Percentiles rank a stretch among this genome's conserved stretches.
Evolutionary conservation across 2,888 invertebrate genomes (phyloP).

Genomic region (Boloria euphrosyne): DNA sequence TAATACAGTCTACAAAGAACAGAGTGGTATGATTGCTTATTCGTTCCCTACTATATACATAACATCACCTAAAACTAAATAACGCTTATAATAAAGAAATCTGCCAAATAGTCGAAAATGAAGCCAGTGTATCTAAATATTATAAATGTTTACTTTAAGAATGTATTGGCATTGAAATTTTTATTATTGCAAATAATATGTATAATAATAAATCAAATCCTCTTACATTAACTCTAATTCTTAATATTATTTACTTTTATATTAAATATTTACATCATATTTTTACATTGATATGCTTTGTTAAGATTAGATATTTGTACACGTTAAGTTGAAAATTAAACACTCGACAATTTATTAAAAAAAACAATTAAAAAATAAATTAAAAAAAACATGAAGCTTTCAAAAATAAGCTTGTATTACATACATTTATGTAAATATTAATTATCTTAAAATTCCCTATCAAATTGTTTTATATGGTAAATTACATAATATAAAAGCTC

Average conservation of each 20-base stretch:
- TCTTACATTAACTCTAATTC: conserved; percentile 1
- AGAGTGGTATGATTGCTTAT: conserved; percentile 42
- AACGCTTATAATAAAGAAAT: conserved; percentile 61
- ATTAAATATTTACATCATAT: conserved; percentile 46
- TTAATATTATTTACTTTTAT: conserved; percentile 7
- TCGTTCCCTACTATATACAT: conserved; percentile 65
- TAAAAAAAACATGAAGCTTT: too few species aligned
- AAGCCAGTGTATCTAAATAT: conserved; percentile 15
- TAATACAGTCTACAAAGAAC: conserved; percentile 41
- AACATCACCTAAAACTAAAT: conserved; percentile 79
- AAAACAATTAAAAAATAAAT: too few species aligned
- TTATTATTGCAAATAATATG: neutral
- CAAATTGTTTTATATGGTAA: too few species aligned
- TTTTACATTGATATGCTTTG: conserved; percentile 70
- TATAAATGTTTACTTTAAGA: conserved; percentile 5
- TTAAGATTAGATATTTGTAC: conserved; percentile 55
- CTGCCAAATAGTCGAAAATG: conserved; percentile 8
- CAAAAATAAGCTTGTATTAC: too few species aligned
- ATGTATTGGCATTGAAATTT: conserved; percentile 1
- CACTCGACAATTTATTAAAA: too few species aligned
- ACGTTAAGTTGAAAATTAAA: conserved; percentile 23
- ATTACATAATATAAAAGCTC: too few species aligned
- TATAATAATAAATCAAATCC: conserved; percentile 2
- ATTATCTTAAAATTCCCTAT: too few species aligned
- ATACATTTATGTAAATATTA: too few species aligned